A percentile compares a stretch with the other conserved stretches of the same genome.
These are phyloP conservation scores for Nesoenas mayeri DNA, from an alignment of 2,113 vertebrate genomes.

Conservation along the genomic window DNA sequence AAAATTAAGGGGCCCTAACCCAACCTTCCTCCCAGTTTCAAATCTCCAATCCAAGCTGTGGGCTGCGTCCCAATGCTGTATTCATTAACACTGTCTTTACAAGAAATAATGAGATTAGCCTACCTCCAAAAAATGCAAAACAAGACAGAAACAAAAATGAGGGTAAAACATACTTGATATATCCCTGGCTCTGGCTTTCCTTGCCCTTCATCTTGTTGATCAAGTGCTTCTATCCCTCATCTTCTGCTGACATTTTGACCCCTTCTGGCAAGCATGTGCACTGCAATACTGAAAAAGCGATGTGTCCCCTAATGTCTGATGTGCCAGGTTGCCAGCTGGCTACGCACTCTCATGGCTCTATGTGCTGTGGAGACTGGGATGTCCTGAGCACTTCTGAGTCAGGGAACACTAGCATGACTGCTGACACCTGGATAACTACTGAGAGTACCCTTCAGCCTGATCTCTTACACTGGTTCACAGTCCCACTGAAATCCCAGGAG, in stretches of 20 bases:
- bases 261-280: fast-evolving
- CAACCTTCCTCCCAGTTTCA: neutral
- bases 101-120: neutral
- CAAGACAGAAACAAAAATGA: neutral
- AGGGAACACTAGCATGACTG: neutral
- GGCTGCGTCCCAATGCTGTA: neutral
- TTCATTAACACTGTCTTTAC: neutral
- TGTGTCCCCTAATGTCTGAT: no score
- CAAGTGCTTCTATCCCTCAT: neutral
- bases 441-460: neutral
- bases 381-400: neutral
- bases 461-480: neutral
- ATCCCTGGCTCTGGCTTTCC: neutral
- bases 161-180: neutral
- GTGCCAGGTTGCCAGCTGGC: neutral
- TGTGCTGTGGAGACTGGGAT: neutral
- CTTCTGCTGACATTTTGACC: neutral
- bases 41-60: neutral
- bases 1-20: neutral
- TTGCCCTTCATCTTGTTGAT: neutral
- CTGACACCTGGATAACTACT: neutral
- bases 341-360: neutral
- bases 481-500: neutral
- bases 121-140: neutral
- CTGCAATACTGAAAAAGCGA: neutral